Percentiles rank a stretch among this genome's conserved stretches.
Evolutionary conservation across 2,113 vertebrate genomes (phyloP).

Genomic region (Alligator mississippiensis): DNA sequence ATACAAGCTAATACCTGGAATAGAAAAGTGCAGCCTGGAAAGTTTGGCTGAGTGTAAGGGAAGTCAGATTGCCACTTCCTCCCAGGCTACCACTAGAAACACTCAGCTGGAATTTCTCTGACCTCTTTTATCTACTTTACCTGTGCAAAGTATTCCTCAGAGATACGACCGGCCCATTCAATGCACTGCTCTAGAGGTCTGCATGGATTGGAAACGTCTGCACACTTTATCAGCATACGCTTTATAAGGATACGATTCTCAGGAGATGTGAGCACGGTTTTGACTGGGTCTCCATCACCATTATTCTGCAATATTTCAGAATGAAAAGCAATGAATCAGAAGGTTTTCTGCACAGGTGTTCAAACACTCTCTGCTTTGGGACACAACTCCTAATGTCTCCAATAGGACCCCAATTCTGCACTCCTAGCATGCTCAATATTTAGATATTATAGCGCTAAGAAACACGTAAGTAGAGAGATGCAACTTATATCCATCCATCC

Average conservation of each 20-base stretch:
- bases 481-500: not conserved
- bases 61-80: not conserved
- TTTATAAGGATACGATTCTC: slow-evolving; percentile 96
- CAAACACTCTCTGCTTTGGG: not conserved
- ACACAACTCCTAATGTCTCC: not conserved
- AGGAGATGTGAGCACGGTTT: slow-evolving; percentile 86
- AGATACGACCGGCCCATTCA: slow-evolving; percentile 97
- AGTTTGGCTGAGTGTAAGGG: not conserved
- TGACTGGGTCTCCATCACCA: slow-evolving; percentile 84
- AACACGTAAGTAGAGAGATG: not conserved
- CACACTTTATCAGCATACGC: slow-evolving; percentile 97
- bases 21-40: not conserved
- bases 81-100: not conserved
- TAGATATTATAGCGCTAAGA: not conserved
- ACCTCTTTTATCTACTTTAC: slow-evolving; percentile 65
- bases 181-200: slow-evolving; percentile 90
- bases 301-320: slow-evolving; percentile 74
- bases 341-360: not conserved
- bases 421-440: not conserved
- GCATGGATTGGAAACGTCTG: slow-evolving; percentile 97
- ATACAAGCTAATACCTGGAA: not conserved
- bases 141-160: slow-evolving; percentile 98
- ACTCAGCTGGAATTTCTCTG: not conserved
- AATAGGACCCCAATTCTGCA: not conserved
- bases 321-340: slow-evolving; percentile 54